Base-by-base conservation (phyloP, 2,113 vertebrate species). In the Puntigrus tetrazona region DNA sequence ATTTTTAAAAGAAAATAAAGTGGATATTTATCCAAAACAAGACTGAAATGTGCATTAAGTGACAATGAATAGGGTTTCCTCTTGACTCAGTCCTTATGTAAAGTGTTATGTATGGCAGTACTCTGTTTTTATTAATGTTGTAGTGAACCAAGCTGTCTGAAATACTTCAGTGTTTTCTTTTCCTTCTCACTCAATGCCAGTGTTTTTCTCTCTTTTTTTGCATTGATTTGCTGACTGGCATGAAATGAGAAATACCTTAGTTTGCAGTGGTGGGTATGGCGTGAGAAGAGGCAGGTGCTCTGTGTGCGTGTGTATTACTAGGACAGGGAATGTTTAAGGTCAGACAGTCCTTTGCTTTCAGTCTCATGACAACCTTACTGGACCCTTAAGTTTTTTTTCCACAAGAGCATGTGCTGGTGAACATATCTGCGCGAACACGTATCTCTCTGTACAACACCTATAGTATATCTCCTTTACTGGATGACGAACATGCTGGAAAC, bases 211-310 rank as follows among this genome's bases (percentile, higher is more conserved):
- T 89, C 75, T 75, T 90, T 89, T 90, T 88, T 87, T 85, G 73
- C 92, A 94, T 94, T 92, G 94, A 94, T 95, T 94, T 94, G 93
- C 94, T 94, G 94, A 95, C 90, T 77, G 77, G 76, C 79, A 90
- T 91, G 93, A 94, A 94, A 94, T 93, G 87, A 89, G 92, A 94
- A 93, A 94, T 92, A 94, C 93, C 93, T 94, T 88, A 93, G 91
- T 92, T 91, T 91, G 94, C 92, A 91, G 88, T 84, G 88, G 88
- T 76, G 57, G 27, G 63, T 83, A 61, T 9, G 69, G 80, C 59
- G 22, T 22, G 22, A 77, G 47, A 72, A 77, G 61, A 78, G 38
- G 74, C 41, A 83, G 83, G 77, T 63, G 22, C 2, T 83, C 10
- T 83, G 50, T 72, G 31, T 2, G 14, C 75, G 43, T 75, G 65